Conservation (phyloP, 2,113 vertebrate genomes). For the Oreotrochilus melanogaster region DNA sequence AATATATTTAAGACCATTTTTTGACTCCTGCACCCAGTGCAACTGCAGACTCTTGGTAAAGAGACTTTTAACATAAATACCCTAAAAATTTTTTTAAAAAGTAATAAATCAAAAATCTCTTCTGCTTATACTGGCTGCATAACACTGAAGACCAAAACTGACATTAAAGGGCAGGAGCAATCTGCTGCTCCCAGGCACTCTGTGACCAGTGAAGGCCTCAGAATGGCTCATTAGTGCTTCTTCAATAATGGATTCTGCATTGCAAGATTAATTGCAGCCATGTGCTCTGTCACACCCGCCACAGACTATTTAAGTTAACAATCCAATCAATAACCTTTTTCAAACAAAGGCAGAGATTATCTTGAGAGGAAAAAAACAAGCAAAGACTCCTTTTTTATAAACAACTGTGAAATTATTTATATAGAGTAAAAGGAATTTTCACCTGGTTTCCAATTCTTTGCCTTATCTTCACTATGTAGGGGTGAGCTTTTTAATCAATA, state of each 20-base stretch:
- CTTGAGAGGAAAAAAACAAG: not conserved
- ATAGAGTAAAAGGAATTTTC: conserved; percentile 4
- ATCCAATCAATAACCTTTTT: conserved; percentile 72
- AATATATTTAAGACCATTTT: not conserved
- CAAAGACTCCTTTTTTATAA: not conserved
- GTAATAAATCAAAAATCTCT: not conserved
- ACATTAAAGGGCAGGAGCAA: conserved; percentile 61
- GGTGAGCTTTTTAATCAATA: conserved; percentile 39
- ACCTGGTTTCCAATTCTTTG: not conserved
- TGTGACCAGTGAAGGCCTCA: conserved; percentile 67
- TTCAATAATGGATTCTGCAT: conserved; percentile 73
- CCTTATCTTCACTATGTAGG: not conserved
- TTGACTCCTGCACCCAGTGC: not conserved
- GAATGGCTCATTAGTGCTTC: conserved; percentile 72
- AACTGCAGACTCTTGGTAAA: not conserved
- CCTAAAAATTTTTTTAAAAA: no score
- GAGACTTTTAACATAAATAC: conserved; percentile 9
- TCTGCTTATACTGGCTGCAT: not conserved
- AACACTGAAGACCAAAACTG: conserved; percentile 42
- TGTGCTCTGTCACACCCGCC: conserved; percentile 63
- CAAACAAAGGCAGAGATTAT: conserved; percentile 60
- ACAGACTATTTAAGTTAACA: conserved; percentile 74
- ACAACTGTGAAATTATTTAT: conserved; percentile 35
- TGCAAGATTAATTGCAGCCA: conserved; percentile 73
- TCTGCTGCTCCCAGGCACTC: conserved; percentile 61